phyloP scores from a whole-genome alignment of 2,888 invertebrate species.

The Priocnemis perturbator region DNA sequence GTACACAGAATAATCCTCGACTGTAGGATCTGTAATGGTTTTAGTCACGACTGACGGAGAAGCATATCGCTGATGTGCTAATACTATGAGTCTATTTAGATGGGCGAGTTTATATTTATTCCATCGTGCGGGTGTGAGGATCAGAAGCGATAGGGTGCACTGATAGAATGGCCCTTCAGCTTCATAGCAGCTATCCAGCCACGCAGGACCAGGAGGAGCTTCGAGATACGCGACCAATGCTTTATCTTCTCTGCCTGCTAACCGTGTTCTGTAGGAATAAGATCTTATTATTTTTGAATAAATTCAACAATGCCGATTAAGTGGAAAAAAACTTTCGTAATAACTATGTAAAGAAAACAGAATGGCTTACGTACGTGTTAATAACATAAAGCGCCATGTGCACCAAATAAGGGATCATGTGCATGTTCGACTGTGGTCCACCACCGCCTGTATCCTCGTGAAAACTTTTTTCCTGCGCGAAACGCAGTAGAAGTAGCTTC shows the following conservation, averaged over 20 bases:
- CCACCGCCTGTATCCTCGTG: conserved; percentile 98
- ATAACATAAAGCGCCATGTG: conserved; percentile 97
- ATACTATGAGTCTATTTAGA: conserved; percentile 85
- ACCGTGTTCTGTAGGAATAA: conserved; percentile 79
- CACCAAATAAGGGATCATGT: conserved; percentile 94
- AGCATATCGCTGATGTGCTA: conserved; percentile 85
- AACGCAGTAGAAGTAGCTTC: conserved; percentile 90
- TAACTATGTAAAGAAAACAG: no score
- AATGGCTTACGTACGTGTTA: conserved; percentile 83
- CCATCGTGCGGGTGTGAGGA: conserved; percentile 89
- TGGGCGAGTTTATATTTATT: conserved; percentile 82
- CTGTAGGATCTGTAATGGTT: conserved; percentile 76
- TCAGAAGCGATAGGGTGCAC: conserved; percentile 86
- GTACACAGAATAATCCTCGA: conserved; percentile 86
- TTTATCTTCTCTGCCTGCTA: conserved; percentile 86
- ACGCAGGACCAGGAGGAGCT: conserved; percentile 79
- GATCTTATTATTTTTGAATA: neutral
- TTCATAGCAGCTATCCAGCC: conserved; percentile 90
- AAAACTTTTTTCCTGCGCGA: conserved; percentile 96
- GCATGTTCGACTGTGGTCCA: conserved; percentile 97
- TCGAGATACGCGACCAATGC: conserved; percentile 85
- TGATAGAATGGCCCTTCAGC: conserved; percentile 95
- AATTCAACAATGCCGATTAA: neutral
- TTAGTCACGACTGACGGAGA: conserved; percentile 81
- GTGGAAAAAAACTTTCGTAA: no score